Percentiles rank a stretch among this genome's conserved stretches.
Conservation (phyloP, 2,113 vertebrate species). For the Lasiurus borealis region DNA sequence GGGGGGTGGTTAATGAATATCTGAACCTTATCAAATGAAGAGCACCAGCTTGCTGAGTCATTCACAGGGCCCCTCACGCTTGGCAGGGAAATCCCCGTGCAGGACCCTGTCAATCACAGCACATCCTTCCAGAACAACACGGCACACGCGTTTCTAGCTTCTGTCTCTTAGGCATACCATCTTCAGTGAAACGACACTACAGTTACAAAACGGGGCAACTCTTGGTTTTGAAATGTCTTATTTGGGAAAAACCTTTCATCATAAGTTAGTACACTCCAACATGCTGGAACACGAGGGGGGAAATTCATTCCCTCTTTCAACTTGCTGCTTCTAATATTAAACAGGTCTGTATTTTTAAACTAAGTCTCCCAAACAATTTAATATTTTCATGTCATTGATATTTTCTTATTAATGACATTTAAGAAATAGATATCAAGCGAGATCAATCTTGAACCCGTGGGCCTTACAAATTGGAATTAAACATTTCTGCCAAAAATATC, state of each 20-base stretch:
- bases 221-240: slow-evolving; percentile 21
- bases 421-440: neutral
- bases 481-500: neutral
- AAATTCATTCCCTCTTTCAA: neutral
- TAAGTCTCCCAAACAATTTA: neutral
- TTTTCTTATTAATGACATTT: neutral
- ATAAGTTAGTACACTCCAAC: too few relatives aligned
- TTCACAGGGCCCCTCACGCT: neutral
- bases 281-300: neutral
- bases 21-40: neutral
- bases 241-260: neutral
- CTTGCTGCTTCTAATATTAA: neutral
- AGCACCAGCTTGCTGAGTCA: neutral
- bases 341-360: neutral
- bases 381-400: neutral
- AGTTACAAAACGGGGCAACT: neutral
- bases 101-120: neutral
- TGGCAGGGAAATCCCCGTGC: neutral
- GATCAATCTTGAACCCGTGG: neutral
- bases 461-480: neutral
- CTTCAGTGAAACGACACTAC: neutral
- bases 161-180: neutral
- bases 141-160: neutral
- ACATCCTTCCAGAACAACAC: neutral
- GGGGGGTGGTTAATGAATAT: neutral